Percentiles rank a stretch among this genome's conserved stretches.
These are phyloP conservation scores for Drosophila affinis DNA, from an alignment of 2,888 invertebrate species.

Conservation along the genomic window DNA sequence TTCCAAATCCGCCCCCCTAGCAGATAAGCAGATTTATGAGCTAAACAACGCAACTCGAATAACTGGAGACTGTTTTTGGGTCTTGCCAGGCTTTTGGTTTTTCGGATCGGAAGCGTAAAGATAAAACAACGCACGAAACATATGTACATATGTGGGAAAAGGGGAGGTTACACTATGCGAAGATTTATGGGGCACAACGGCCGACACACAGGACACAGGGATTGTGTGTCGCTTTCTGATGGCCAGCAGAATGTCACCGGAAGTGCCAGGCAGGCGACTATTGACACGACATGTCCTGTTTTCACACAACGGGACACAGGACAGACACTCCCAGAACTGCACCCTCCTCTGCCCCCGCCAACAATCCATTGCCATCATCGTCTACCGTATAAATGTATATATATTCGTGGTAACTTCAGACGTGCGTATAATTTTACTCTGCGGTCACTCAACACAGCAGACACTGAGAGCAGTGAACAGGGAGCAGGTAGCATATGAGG, in stretches of 20 bases:
- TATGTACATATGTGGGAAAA: conserved; percentile 14
- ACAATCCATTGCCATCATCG: conserved; percentile 32
- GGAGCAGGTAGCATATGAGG: neutral
- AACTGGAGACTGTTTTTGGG: conserved; percentile 64
- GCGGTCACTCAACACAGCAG: conserved; percentile 52
- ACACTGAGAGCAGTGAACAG: neutral
- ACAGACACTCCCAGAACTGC: neutral
- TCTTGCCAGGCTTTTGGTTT: conserved; percentile 13
- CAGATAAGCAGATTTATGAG: conserved; percentile 78
- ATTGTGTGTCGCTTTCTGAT: conserved; percentile 46
- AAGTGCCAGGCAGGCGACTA: conserved; percentile 60
- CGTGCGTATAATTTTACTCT: conserved; percentile 76
- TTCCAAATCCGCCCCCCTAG: neutral
- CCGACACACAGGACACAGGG: conserved; percentile 37
- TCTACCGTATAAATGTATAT: neutral
- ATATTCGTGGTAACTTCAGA: conserved; percentile 67
- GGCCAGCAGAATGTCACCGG: conserved; percentile 62
- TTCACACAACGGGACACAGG: neutral
- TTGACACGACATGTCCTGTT: conserved; percentile 68
- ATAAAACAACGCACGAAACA: conserved; percentile 64
- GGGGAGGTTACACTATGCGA: conserved; percentile 26
- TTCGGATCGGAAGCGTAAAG: conserved; percentile 73
- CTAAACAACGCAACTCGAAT: conserved; percentile 78
- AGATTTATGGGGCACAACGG: conserved; percentile 66
- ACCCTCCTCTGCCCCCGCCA: neutral